Percentiles rank a stretch among this genome's conserved stretches.
These are phyloP conservation scores for Todus mexicanus DNA, from an alignment of 2,797 vertebrate genomes.

Conservation along the genomic window DNA sequence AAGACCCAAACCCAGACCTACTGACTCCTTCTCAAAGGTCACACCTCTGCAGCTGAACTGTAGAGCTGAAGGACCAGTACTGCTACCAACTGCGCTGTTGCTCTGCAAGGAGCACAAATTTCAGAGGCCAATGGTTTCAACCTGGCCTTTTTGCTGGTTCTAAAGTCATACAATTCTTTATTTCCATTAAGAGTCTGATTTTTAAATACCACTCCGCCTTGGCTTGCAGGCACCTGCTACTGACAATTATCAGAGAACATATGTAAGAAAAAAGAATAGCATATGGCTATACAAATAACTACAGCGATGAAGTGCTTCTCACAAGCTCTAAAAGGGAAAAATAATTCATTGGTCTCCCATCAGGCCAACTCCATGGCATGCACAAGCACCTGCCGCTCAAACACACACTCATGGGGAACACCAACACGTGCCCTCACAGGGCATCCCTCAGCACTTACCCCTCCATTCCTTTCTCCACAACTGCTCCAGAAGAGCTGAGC, in stretches of 20 bases:
- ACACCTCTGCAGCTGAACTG: neutral
- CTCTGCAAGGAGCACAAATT: rapidly evolving
- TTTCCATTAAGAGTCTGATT: neutral
- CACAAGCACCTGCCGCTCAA: rapidly evolving
- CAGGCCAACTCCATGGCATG: rapidly evolving
- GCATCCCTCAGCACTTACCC: neutral
- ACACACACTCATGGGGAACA: rapidly evolving
- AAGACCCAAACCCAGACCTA: neutral
- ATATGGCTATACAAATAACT: conserved; percentile 28
- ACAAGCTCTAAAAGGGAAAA: neutral
- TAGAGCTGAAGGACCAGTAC: neutral
- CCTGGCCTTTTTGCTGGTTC: neutral
- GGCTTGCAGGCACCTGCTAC: neutral
- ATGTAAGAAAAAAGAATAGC: conserved; percentile 32
- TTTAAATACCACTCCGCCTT: neutral
- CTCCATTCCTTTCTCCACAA: neutral
- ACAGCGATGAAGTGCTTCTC: neutral
- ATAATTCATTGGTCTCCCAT: no score
- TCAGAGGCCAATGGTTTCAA: neutral
- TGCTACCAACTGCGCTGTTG: neutral
- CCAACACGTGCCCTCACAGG: rapidly evolving
- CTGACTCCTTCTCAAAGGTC: neutral
- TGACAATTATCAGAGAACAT: conserved; percentile 48
- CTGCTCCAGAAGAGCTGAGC: neutral
- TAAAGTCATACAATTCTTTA: neutral